Evolutionary conservation across 2,888 invertebrate genomes (phyloP).

Genomic region (Himalopsyche tibetana): DNA sequence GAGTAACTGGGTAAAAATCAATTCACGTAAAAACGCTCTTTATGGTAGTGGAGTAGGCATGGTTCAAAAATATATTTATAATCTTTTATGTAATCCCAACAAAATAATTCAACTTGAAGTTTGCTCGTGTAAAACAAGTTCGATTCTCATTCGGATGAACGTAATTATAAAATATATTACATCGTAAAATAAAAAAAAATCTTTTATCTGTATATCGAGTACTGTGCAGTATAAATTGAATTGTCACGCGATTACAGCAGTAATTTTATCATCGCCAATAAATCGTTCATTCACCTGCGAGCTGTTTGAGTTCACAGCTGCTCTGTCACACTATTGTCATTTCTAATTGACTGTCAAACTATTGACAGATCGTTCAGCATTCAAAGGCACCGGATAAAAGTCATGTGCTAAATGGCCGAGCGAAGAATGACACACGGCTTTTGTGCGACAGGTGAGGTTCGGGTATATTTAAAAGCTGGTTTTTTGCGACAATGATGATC

Average conservation of each 20-base stretch:
- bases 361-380: not conserved
- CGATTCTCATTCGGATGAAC: too few relatives aligned
- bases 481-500: not conserved
- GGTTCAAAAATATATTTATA: too few relatives aligned
- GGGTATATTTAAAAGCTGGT: not conserved
- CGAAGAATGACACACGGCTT: not conserved
- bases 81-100: too few relatives aligned
- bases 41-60: too few relatives aligned
- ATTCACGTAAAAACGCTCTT: too few relatives aligned
- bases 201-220: not conserved
- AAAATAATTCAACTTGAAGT: too few relatives aligned
- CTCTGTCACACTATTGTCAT: conserved; percentile 20
- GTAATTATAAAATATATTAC: too few relatives aligned
- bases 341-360: conserved; percentile 31
- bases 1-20: too few relatives aligned
- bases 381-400: not conserved
- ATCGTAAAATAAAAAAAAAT: too few relatives aligned
- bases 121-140: too few relatives aligned
- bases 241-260: conserved; percentile 10
- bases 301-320: conserved; percentile 14
- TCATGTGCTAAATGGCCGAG: conserved; percentile 8
- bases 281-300: conserved; percentile 16
- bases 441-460: conserved; percentile 16
- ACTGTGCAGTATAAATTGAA: not conserved
- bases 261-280: conserved; percentile 29